phyloP scores from a whole-genome alignment of 1,140 invertebrate genomes.

The Drosophila kurseongensis region DNA sequence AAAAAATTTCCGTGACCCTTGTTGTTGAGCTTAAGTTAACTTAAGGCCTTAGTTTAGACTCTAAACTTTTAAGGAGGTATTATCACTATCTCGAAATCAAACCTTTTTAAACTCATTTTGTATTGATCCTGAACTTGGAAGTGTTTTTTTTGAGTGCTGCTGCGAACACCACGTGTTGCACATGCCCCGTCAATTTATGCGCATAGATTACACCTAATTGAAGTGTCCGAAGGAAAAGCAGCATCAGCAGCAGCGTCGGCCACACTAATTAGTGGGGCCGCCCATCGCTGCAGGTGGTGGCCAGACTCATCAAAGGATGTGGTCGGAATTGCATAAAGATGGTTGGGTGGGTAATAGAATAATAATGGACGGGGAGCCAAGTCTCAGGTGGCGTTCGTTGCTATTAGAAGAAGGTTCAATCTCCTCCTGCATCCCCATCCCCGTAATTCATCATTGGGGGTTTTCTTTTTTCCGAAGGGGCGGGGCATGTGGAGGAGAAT shows the following conservation, averaged over 20 bases:
- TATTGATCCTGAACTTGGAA: too few species aligned
- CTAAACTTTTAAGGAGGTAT: too few species aligned
- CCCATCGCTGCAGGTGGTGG: slow-evolving; percentile 15
- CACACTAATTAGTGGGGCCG: slow-evolving; percentile 51
- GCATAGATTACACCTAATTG: slow-evolving; percentile 71
- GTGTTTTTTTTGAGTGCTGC: not conserved
- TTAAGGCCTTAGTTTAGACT: too few species aligned
- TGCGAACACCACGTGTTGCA: slow-evolving; percentile 62
- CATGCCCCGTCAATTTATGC: slow-evolving; percentile 64
- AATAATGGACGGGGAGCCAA: slow-evolving; percentile 12
- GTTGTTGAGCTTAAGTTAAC: too few species aligned
- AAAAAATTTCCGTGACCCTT: too few species aligned
- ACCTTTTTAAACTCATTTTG: too few species aligned
- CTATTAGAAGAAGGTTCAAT: slow-evolving; percentile 36
- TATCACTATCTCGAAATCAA: too few species aligned
- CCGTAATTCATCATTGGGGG: not conserved
- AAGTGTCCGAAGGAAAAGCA: slow-evolving; percentile 36
- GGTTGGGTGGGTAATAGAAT: slow-evolving; percentile 13
- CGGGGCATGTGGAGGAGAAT: slow-evolving; percentile 28
- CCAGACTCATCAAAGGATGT: slow-evolving; percentile 16
- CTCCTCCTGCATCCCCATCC: slow-evolving; percentile 1
- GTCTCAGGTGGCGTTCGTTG: slow-evolving; percentile 31
- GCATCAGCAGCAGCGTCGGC: slow-evolving; percentile 10
- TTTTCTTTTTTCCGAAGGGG: not conserved
- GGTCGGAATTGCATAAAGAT: slow-evolving; percentile 53